These are phyloP conservation scores for Brachionus koreanus DNA, from an alignment of 1,140 invertebrate genomes.

Conservation along the genomic window DNA sequence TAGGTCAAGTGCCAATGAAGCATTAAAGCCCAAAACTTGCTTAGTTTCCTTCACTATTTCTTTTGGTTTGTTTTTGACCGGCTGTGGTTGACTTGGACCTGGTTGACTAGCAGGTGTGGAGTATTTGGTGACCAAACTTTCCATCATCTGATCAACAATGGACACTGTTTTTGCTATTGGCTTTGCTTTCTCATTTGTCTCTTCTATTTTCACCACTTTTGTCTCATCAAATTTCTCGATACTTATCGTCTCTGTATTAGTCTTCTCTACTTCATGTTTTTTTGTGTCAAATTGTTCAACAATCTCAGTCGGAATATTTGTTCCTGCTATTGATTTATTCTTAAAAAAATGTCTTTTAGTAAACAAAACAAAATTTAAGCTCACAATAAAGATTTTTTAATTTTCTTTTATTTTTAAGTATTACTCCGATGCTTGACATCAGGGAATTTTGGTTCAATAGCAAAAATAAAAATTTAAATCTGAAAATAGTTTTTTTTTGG, in stretches of 20 bases:
- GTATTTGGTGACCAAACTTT: constrained; percentile 13
- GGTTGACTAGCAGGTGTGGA: neutral
- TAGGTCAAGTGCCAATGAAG: neutral
- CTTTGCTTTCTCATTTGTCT: neutral
- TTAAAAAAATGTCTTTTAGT: neutral
- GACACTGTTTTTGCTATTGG: neutral
- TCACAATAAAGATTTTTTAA: too few species aligned
- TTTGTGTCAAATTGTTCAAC: neutral
- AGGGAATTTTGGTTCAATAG: too few species aligned
- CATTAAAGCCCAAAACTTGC: neutral
- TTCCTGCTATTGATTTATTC: neutral
- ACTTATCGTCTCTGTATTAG: neutral
- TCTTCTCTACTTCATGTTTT: neutral
- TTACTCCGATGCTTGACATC: too few species aligned
- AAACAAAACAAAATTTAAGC: too few species aligned
- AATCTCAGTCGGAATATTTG: neutral
- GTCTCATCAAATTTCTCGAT: neutral
- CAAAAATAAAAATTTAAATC: too few species aligned
- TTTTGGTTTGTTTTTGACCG: neutral
- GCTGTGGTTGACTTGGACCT: neutral
- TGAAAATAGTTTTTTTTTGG: too few species aligned
- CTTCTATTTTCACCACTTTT: constrained; percentile 7
- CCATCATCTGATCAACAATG: constrained; percentile 4
- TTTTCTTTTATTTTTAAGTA: too few species aligned
- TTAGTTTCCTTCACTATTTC: neutral